A percentile compares a stretch with the other conserved stretches of the same genome.
Conservation (phyloP, 2,888 invertebrate genomes). For the Oscheius sp. region DNA sequence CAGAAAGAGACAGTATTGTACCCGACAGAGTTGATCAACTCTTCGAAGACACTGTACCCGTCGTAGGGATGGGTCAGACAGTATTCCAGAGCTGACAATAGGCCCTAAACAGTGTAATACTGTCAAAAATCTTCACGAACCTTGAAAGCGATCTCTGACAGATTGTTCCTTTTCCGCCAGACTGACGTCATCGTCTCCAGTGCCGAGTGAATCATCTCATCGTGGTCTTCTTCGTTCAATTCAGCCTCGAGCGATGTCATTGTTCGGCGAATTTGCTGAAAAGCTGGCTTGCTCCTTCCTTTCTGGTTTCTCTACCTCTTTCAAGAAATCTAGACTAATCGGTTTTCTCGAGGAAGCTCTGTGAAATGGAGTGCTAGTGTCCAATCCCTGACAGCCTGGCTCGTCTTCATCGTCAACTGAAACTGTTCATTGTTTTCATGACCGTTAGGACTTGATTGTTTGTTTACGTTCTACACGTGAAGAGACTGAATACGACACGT, state of each 20-base stretch:
- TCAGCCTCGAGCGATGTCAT: conserved; percentile 7
- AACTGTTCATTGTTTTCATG: background rate
- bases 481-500: conserved; percentile 14
- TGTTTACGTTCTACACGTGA: conserved; percentile 20
- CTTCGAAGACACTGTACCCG: conserved; percentile 63
- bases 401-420: conserved; percentile 13
- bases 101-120: conserved; percentile 42
- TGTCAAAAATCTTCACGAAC: conserved; percentile 15
- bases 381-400: background rate
- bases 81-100: conserved; percentile 67
- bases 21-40: conserved; percentile 63
- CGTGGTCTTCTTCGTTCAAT: conserved; percentile 13
- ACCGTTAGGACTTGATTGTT: background rate
- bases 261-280: conserved; percentile 30
- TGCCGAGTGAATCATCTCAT: conserved; percentile 35
- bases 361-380: conserved; percentile 14
- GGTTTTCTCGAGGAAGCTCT: conserved; percentile 7
- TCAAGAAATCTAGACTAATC: background rate
- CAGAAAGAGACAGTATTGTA: conserved; percentile 53
- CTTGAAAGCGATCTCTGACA: conserved; percentile 67
- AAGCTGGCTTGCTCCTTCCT: background rate
- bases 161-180: conserved; percentile 62
- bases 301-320: background rate
- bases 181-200: conserved; percentile 51
- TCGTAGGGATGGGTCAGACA: conserved; percentile 67